Base-by-base conservation (phyloP, 2,888 invertebrate genomes). In the Fragum whitleyi region DNA sequence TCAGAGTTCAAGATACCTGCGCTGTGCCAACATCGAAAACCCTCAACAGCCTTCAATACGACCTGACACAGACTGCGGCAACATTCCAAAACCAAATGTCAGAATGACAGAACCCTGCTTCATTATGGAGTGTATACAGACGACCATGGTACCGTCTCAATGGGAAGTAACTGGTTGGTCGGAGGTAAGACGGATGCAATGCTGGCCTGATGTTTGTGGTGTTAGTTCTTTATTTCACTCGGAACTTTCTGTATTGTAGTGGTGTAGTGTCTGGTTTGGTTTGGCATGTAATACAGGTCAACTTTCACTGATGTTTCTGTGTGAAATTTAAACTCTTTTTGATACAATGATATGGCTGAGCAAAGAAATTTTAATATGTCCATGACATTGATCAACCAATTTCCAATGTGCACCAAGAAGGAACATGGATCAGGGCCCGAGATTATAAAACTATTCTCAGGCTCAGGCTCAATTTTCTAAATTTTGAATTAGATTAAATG, bases 131-230 rank as follows among this genome's bases (percentile, higher is more conserved):
- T 89, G 89, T 81, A 69, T 77, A 23, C 74, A 61, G 21, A 71
- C 73, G 9, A 59, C 65, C 7, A 55, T 77, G 16, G 79, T 67
- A 59, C 51, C 59, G 59, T 74, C 79, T 26, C 74, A 77, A 32
- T 89, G 89, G 89, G 79, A 86, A 51, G 77, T 83, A 21, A 77
- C 80, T 9, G 80, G 72, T 19, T 89, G 89, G 89, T 85, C 87
- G 32, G 79, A 88, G 89, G 89, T 89, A 81, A 80, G 89, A 32
- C n/a, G 32, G 26, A 67, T 39, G 39, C 67, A 67, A 21, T 32
- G 36, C 28, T 1, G 28, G 36, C 29, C 62, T 32, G 62, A 62
- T n/a, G 21, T 32, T n/a, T 42, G 42, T 65, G 28, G 39, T 19
- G 39, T 42, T 65, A 42, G 36, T 65, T 21, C 42, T 65, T 26